phyloP scores from a whole-genome alignment of 2,113 vertebrate genomes.

The Sinocyclocheilus anshuiensis region DNA sequence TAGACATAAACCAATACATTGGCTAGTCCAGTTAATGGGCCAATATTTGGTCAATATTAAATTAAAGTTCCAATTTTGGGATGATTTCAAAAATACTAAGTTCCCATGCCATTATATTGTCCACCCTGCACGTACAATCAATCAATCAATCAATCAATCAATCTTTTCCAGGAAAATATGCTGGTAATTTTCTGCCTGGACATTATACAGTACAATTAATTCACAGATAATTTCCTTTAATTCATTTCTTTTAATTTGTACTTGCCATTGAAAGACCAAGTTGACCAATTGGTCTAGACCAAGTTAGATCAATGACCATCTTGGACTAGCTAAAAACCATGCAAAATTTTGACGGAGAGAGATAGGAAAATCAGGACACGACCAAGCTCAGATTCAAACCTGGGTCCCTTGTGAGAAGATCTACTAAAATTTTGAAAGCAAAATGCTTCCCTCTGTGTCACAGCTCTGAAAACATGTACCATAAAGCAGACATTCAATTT shows the following conservation, averaged over 20 bases:
- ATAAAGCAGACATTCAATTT: neutral
- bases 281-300: neutral
- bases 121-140: no score
- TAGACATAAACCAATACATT: neutral
- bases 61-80: neutral
- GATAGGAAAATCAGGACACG: neutral
- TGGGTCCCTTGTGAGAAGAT: neutral
- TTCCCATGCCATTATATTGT: no score
- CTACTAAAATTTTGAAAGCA: neutral
- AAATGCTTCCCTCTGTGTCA: neutral
- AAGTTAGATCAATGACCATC: neutral
- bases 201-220: no score
- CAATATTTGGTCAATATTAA: neutral
- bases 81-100: no score
- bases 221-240: no score
- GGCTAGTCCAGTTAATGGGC: neutral
- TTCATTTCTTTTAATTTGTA: no score
- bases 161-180: no score
- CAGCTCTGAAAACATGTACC: neutral
- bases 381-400: neutral
- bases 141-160: no score
- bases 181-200: no score
- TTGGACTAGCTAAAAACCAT: neutral
- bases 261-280: neutral
- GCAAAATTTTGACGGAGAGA: neutral